Percentiles rank a stretch among this genome's conserved stretches.
Evolutionary conservation across 2,113 vertebrate genomes (phyloP).

Genomic region (Micronycteris hirsuta): DNA sequence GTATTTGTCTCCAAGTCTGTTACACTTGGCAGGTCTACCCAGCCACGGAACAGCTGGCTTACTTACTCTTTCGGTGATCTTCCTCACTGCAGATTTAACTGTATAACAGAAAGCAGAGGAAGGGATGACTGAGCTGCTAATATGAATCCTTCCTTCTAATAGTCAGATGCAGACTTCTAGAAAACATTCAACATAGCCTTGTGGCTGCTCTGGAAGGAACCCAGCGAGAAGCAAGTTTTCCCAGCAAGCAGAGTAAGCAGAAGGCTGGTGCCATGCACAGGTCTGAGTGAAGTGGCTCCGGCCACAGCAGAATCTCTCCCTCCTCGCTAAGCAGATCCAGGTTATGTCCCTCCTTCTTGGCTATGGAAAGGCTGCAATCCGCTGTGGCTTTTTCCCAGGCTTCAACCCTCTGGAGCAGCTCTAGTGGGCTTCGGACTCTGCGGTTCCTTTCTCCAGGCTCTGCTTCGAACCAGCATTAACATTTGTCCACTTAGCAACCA

Average conservation of each 20-base stretch:
- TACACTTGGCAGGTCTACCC: neutral
- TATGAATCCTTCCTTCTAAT: neutral
- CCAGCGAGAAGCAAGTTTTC: neutral
- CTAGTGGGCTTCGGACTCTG: neutral
- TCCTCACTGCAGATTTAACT: neutral
- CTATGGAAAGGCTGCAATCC: neutral
- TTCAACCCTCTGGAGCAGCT: neutral
- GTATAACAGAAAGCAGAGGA: neutral
- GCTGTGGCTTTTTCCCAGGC: neutral
- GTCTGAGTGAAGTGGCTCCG: neutral
- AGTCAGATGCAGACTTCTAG: neutral
- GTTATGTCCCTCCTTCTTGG: neutral
- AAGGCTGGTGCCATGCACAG: neutral
- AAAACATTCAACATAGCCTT: neutral
- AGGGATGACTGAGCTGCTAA: neutral
- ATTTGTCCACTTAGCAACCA: neutral
- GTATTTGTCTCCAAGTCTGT: neutral
- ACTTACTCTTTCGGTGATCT: neutral
- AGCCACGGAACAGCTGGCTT: neutral
- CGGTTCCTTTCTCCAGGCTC: neutral
- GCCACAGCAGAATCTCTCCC: rapidly evolving
- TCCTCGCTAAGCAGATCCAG: neutral
- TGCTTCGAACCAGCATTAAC: neutral
- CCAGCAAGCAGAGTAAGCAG: too few relatives aligned
- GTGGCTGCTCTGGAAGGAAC: neutral